Evolutionary conservation across 2,888 invertebrate genomes (phyloP).

Genomic region (Thalpophila matura): DNA sequence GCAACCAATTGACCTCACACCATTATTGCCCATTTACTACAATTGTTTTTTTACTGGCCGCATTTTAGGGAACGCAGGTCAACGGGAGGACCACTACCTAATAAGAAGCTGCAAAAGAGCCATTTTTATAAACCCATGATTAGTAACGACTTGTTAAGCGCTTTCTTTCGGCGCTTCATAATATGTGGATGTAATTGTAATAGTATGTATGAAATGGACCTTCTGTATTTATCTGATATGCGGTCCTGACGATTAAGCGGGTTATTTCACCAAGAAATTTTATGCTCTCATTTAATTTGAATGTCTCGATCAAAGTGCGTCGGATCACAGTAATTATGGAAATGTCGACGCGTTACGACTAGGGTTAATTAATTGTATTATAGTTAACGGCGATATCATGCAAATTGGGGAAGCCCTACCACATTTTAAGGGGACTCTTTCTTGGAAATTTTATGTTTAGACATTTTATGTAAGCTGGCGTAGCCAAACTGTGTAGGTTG

Average conservation of each 20-base stretch:
- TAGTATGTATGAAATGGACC: no score
- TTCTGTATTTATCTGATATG: background rate
- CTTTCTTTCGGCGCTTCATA: background rate
- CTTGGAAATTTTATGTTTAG: background rate
- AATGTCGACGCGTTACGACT: slow-evolving; percentile 20
- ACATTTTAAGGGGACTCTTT: background rate
- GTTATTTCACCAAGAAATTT: slow-evolving; percentile 4
- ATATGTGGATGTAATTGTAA: background rate
- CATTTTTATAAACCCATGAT: background rate
- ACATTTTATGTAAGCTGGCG: background rate
- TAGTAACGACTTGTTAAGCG: background rate
- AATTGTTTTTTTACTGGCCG: slow-evolving; percentile 63
- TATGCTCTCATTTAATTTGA: slow-evolving; percentile 30
- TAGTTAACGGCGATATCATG: slow-evolving; percentile 9
- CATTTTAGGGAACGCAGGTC: slow-evolving; percentile 49
- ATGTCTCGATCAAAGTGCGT: slow-evolving; percentile 40
- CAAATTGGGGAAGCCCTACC: slow-evolving; percentile 8
- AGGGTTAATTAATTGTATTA: slow-evolving; percentile 19
- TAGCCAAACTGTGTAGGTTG: no score
- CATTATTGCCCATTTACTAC: slow-evolving; percentile 67
- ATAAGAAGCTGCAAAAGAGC: background rate
- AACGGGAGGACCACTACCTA: background rate
- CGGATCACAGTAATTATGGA: slow-evolving; percentile 33
- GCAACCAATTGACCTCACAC: slow-evolving; percentile 65
- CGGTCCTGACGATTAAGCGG: slow-evolving; percentile 7